Base-by-base conservation (phyloP, 2,113 vertebrate species). In the Bos taurus region DNA sequence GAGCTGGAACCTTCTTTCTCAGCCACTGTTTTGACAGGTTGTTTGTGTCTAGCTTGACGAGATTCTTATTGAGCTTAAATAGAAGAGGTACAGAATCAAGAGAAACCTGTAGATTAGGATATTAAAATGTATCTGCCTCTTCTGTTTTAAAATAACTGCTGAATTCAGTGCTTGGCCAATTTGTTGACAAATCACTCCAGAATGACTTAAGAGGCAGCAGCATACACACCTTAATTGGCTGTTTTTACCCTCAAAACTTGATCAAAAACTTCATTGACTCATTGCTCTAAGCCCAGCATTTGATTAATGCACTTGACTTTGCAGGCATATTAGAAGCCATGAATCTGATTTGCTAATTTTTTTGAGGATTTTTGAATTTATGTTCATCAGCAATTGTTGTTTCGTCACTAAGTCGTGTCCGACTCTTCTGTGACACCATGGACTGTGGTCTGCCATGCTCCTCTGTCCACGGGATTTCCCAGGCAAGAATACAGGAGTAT, bases 21-120 rank as follows among this genome's bases (percentile, higher is more conserved):
- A 91, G 33, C 2, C 92, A 2, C 50, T 90, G 59, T 86, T 94
- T 87, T 97, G 62, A 57, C 87, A 96, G 21, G 3, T 48, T 96
- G 28, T 60, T 98, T 98, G 95, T 85, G 28, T 92, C 59, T 71
- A 90, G 74, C 60, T 97, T 8, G 5, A 95, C 95, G 97, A 95
- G 25, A 88, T 25, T 94, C 36, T 92, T 40, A 78, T 5, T 93
- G 86, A 93, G 80, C 48, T 88, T 96, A 92, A 97, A 81, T 26
- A 94, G 74, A 94, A 88, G 84, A 84, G 60, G 96, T 0, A 2
- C 10, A 21, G 80, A 28, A 71, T 71, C 11, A 59, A 87, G 95
- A 83, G 88, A 91, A 95, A 84, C 82, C 71, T 64, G 14, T 80
- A 94, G 87, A 88, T 95, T 56, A 84, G n/a, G 54, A 40, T 85